Evolutionary conservation across 2,797 vertebrate genomes (phyloP), one percentile per base, ranked within the genome.

Genomic region (Intellagama lesueurii): DNA sequence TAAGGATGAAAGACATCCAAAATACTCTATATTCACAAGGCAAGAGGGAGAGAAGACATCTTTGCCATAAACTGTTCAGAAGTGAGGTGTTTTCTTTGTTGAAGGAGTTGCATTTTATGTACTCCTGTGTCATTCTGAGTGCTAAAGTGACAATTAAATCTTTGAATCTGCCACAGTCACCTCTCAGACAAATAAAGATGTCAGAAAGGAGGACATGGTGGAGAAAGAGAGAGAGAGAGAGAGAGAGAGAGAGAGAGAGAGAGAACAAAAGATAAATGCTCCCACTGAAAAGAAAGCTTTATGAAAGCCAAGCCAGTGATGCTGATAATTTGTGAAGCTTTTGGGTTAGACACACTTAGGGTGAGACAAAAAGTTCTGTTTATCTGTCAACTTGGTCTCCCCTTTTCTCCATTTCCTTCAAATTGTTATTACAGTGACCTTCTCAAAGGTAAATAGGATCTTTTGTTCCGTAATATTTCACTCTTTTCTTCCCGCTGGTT

Each of bases 341-440:
- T 73, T 81, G 76, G 24, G 77, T 75, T 75, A 89, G 22, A 85
- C 69, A 24, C 78, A 40, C 56, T 81, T 81, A 30, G 66, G 24
- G 22, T 35, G 79, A 66, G 22, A 86, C 52, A 56, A 85, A 19
- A 28, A 86, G 4, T n/a, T 89, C 2, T 14, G 32, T 60, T 52
- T 32, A 7, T 81, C 78, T 89, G 69, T 66, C 9, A 80, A 75
- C 40, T 66, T 69, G 35, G 35, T n/a, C 30, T 69, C 69, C 8
- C n/a, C 44, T 30, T 70, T 11, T 72, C 17, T 77, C 40, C 30
- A 47, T 73, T 81, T 81, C 22, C 28, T 26, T 70, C 69, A 80
- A 70, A 81, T 85, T 73, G 76, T 89, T 89, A 80, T 89, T 85
- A 85, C 30, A 81, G 24, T 75, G 83, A 89, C 52, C 70, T 73